These are phyloP conservation scores for Pinna nobilis DNA, from an alignment of 1,140 invertebrate genomes.

Conservation along the genomic window DNA sequence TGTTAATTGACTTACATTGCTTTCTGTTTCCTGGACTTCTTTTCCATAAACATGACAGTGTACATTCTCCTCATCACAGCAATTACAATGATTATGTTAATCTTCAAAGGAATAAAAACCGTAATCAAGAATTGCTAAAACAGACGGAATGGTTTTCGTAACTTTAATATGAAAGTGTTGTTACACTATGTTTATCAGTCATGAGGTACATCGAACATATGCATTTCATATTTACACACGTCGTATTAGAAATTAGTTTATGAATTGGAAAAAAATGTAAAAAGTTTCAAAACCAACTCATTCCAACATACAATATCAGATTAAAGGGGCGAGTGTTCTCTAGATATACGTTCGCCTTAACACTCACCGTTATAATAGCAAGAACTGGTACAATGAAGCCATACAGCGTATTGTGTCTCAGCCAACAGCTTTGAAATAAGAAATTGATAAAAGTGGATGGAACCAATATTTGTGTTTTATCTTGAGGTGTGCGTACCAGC, in stretches of 20 bases:
- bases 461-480: neutral
- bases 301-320: too few relatives aligned
- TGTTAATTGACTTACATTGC: slow-evolving; percentile 37
- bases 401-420: neutral
- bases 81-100: slow-evolving; percentile 41
- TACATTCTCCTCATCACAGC: slow-evolving; percentile 30
- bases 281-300: too few relatives aligned
- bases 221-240: neutral
- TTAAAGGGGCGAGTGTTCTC: too few relatives aligned
- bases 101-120: slow-evolving; percentile 12
- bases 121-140: neutral
- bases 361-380: neutral
- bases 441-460: neutral
- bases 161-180: too few relatives aligned
- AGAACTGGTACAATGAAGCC: slow-evolving; percentile 6
- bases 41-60: slow-evolving; percentile 28
- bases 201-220: too few relatives aligned
- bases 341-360: neutral
- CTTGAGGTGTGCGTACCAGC: neutral
- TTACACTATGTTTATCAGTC: too few relatives aligned
- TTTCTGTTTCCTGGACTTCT: slow-evolving; percentile 38
- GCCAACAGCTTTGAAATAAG: neutral
- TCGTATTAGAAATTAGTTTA: neutral
- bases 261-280: neutral
- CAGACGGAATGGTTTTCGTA: too few relatives aligned